Evolutionary conservation across 2,888 invertebrate species (phyloP).

Genomic region (Drosophila borealis): DNA sequence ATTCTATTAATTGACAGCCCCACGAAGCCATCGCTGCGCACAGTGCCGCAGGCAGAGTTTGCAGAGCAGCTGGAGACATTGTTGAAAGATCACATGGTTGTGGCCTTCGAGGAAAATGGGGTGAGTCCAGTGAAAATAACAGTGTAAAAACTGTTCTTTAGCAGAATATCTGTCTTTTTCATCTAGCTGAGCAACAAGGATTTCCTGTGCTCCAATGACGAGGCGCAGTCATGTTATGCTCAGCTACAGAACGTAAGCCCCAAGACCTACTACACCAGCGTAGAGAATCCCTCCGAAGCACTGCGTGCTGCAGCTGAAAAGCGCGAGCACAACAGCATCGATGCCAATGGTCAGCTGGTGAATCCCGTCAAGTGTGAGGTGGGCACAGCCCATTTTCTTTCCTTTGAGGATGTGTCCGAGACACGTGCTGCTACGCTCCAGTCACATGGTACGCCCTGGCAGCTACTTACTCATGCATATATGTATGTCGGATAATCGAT

Average conservation of each 20-base stretch:
- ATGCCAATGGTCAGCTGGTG: conserved; percentile 67
- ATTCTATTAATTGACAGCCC: conserved; percentile 50
- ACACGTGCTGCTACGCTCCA: conserved; percentile 85
- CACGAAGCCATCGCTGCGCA: conserved; percentile 73
- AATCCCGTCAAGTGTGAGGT: conserved; percentile 81
- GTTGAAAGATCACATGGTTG: conserved; percentile 83
- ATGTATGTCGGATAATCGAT: background rate
- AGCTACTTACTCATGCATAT: background rate
- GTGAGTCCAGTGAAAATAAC: conserved; percentile 80
- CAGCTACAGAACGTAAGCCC: conserved; percentile 83
- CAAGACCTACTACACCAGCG: conserved; percentile 87
- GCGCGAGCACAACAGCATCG: conserved; percentile 77
- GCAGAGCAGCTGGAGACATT: conserved; percentile 60
- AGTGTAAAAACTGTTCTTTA: background rate
- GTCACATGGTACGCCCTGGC: conserved; percentile 65
- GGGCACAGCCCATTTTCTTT: conserved; percentile 86
- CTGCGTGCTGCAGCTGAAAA: conserved; percentile 86
- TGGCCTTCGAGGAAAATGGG: conserved; percentile 86
- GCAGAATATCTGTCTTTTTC: background rate
- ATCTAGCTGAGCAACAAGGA: conserved; percentile 85
- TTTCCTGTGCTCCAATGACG: conserved; percentile 84
- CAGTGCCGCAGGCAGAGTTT: conserved; percentile 76
- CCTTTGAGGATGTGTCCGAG: conserved; percentile 87
- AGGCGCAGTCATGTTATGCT: conserved; percentile 83
- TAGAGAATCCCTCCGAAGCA: conserved; percentile 87